Base-by-base conservation (phyloP, 1,140 invertebrate genomes). In the Chironomus tepperi region DNA sequence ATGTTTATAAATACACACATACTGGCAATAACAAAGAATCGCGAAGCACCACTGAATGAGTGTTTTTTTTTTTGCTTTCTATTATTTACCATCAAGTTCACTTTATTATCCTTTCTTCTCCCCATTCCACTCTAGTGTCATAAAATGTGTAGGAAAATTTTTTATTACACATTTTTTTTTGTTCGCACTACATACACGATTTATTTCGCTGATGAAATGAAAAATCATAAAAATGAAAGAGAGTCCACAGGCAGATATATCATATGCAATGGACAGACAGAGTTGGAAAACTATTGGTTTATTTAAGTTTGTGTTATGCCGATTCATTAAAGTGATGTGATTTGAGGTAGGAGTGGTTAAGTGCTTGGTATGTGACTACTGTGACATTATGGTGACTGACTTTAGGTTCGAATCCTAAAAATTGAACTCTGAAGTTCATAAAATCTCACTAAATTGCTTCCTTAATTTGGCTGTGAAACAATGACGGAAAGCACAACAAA, bases 211-310 rank as follows among this genome's bases (percentile, higher is more conserved):
- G 47, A 57, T 57, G 47, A 57, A 57, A 57, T 57, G 47, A 57
- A 57, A 57, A 57, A 57, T 57, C 47, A 57, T 47, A 47, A 57
- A 57, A 57, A 57, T 57, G n/a, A 57, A 57, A 57, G 47, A 34
- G 24, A 12, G 47, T 57, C 47, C 47, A 57, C 12, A n/a, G 47
- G 12, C 47, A 34, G 24, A 34, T 34, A 57, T 57, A 57, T 57
- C 47, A 57, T 57, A 15, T 57, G n/a, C n/a, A 57, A 57, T n/a
- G 9, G 12, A 47, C 43, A 34, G 24, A 34, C 24, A 34, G 24
- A 5, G 24, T 34, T 34, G n/a, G n/a, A n/a, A n/a, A n/a, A n/a
- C n/a, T n/a, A n/a, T n/a, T n/a, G 24, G 24, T 34, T 34, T 34
- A 34, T 34, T 34, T 34, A n/a, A n/a, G n/a, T n/a, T n/a, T n/a